Percentiles rank a stretch among this genome's conserved stretches.
phyloP scores from a whole-genome alignment of 2,113 vertebrate genomes.

The Megaptera novaeangliae region DNA sequence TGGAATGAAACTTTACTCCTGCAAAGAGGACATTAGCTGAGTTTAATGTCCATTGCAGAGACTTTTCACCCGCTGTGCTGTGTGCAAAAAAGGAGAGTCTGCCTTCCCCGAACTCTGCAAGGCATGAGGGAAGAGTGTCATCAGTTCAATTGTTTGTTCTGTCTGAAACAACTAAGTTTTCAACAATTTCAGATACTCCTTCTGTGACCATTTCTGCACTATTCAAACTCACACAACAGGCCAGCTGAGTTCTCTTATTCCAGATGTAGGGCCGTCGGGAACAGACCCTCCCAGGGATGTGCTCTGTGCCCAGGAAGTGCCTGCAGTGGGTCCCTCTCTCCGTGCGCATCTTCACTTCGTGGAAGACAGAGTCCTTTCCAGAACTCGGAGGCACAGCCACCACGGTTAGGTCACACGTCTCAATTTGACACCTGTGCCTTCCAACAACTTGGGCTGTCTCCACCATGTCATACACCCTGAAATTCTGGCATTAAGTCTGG shows the following conservation, averaged over 20 bases:
- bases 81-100: accelerated
- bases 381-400: too few relatives aligned
- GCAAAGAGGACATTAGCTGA: too few relatives aligned
- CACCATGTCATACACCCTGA: accelerated
- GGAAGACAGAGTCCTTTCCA: neutral
- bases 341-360: neutral
- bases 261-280: accelerated
- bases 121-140: accelerated
- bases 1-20: neutral
- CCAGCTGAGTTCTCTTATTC: accelerated
- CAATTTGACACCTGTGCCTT: accelerated
- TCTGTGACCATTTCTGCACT: too few relatives aligned
- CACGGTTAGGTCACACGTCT: accelerated
- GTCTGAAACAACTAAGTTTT: neutral
- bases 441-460: neutral
- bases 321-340: accelerated
- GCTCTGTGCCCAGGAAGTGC: neutral
- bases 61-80: accelerated
- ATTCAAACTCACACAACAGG: accelerated
- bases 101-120: accelerated
- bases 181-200: accelerated
- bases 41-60: accelerated
- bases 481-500: neutral
- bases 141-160: accelerated
- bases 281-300: neutral